Conservation (phyloP, 2,797 vertebrate species). For the Lithobates pipiens region DNA sequence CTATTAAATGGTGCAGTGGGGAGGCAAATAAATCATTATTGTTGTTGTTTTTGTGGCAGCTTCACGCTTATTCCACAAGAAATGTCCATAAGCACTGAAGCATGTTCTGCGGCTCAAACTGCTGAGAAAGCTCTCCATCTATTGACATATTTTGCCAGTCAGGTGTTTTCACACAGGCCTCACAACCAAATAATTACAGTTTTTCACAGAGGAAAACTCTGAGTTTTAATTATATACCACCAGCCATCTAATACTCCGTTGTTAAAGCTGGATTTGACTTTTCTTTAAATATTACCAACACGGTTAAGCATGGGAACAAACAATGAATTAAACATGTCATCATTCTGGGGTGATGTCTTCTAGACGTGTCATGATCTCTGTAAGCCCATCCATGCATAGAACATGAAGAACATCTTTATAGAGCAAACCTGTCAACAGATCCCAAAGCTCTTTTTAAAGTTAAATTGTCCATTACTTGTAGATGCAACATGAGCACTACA, state of each 20-base stretch:
- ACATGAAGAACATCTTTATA: constrained; percentile 10
- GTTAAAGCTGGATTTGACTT: constrained; percentile 24
- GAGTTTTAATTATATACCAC: constrained; percentile 31
- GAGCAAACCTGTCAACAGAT: neutral
- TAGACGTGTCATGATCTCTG: neutral
- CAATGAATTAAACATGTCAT: constrained; percentile 6
- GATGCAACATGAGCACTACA: neutral
- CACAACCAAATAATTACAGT: constrained; percentile 36
- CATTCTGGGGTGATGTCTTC: neutral
- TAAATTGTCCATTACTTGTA: neutral
- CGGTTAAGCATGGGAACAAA: neutral
- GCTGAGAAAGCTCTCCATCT: constrained; percentile 41
- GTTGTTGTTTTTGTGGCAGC: constrained; percentile 58
- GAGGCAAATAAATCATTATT: constrained; percentile 61
- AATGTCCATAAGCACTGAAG: constrained; percentile 50
- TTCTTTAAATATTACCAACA: neutral
- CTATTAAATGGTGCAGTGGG: constrained; percentile 57
- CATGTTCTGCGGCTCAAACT: constrained; percentile 31
- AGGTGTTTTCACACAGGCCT: constrained; percentile 22
- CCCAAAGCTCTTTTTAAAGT: neutral
- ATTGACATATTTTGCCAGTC: constrained; percentile 41
- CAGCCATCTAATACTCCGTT: neutral
- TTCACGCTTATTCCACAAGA: constrained; percentile 41
- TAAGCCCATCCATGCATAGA: constrained; percentile 3
- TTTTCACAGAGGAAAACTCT: constrained; percentile 22